Conservation (phyloP, 1,140 invertebrate genomes). For the Procambarus clarkii region DNA sequence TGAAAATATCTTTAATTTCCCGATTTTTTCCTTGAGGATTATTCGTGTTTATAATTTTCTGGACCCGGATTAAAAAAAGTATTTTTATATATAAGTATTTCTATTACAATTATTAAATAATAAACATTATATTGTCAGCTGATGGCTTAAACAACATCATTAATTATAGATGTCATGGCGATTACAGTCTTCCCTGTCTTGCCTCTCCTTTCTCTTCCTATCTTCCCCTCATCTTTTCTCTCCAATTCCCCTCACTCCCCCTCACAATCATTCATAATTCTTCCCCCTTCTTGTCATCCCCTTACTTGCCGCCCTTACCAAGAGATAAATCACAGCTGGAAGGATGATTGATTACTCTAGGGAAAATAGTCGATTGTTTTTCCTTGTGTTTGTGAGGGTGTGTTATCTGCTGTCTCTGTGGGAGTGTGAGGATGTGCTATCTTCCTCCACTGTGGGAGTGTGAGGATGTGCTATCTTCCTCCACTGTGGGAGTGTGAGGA, state of each 20-base stretch:
- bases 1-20: too few species aligned
- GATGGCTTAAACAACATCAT: neutral
- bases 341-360: neutral
- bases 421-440: neutral
- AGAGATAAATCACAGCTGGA: constrained; percentile 6
- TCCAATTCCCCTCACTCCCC: neutral
- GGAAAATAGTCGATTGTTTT: too few species aligned
- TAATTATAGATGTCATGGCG: neutral
- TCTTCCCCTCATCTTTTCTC: too few species aligned
- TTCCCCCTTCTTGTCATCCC: neutral
- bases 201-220: too few species aligned
- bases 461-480: neutral
- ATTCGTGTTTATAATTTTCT: too few species aligned
- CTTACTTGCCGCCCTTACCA: neutral
- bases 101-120: too few species aligned
- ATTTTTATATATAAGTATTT: too few species aligned
- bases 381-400: neutral
- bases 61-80: too few species aligned
- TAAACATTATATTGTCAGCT: too few species aligned
- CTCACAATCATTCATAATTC: neutral
- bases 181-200: neutral
- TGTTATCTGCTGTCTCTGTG: neutral
- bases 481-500: neutral
- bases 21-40: too few species aligned
- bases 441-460: too few species aligned